phyloP scores from a whole-genome alignment of 2,888 invertebrate genomes.

The Drosophila nr. perissopoda region DNA sequence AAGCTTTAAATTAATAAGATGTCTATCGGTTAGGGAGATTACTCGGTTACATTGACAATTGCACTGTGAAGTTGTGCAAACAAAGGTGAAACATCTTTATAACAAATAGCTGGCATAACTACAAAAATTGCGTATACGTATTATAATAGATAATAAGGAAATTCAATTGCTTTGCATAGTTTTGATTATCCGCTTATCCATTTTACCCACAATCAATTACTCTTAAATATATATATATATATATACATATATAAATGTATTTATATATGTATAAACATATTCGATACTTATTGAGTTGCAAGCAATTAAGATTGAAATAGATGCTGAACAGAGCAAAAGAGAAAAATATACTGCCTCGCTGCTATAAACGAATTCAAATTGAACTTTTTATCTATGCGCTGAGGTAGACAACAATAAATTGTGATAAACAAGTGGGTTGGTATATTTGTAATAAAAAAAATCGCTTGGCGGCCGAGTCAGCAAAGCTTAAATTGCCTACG shows the following conservation, averaged over 20 bases:
- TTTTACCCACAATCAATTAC: conserved; percentile 30
- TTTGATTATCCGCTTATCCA: conserved; percentile 33
- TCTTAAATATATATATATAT: conserved; percentile 28
- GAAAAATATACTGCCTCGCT: conserved; percentile 29
- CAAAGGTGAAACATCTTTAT: not conserved
- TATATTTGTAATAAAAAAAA: conserved; percentile 27
- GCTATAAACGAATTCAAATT: conserved; percentile 71
- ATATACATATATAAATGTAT: conserved; percentile 20
- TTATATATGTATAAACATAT: conserved; percentile 23
- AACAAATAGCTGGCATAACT: not conserved
- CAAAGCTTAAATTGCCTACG: conserved; percentile 77
- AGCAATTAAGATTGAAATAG: conserved; percentile 68
- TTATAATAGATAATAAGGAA: not conserved
- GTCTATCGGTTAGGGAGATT: not conserved
- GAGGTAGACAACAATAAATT: conserved; percentile 78
- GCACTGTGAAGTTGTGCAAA: not conserved
- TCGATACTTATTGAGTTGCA: conserved; percentile 37
- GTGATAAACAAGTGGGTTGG: conserved; percentile 61
- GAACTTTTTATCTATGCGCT: conserved; percentile 72
- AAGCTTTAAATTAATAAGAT: not conserved
- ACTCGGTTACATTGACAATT: not conserved
- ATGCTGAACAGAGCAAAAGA: conserved; percentile 6
- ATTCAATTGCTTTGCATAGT: not conserved
- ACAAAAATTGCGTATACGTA: too few relatives aligned
- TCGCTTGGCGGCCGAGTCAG: conserved; percentile 68